Evolutionary conservation across 2,113 vertebrate species (phyloP), one percentile per base, ranked within the genome.

Genomic region (Heloderma charlesbogerti): DNA sequence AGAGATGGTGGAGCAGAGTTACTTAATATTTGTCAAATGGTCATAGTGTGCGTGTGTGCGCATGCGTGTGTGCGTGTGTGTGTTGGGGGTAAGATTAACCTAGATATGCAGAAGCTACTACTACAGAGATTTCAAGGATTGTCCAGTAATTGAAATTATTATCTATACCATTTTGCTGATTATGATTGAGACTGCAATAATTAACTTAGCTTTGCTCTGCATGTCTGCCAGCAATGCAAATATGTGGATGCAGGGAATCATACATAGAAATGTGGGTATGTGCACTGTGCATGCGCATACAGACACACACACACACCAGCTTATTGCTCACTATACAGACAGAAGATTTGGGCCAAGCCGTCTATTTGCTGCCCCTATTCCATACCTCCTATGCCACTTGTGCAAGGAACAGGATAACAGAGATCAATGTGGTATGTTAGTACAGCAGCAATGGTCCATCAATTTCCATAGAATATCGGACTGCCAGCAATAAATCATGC

Each of bases 101-200:
- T 37, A 63, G 20, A 37, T 40, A 60, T 37, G 81, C 51, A 63
- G 20, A 25, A 83, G n/a, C 31, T 57, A 82, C 18, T 34, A 16
- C 6, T 37, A 22, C 34, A n/a, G 7, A 4, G 31, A 13, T 94
- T 93, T 95, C 81, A 51, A 40, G 48, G 20, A 4, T 66, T 83
- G 86, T 90, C 54, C 84, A 87, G 37, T 93, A 91, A 86, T 79
- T 93, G 88, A 88, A 83, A 4, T 88, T 75, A 74, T 84, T 90
- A 75, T 81, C 79, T 54, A 63, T 43, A 48, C 37, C 31, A 66
- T 88, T 78, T 60, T 75, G 48, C 84, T 57, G 60, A 25, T 67
- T 6, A 43, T 79, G 13, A 81, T 34, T 48, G 79, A 57, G 79
- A 57, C 54, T 83, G 66, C 74, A 94, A 88, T 84, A 0, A 82